Percentiles rank a stretch among this genome's conserved stretches.
These are phyloP conservation scores for Pitangus sulphuratus DNA, from an alignment of 2,797 vertebrate genomes.

Conservation along the genomic window DNA sequence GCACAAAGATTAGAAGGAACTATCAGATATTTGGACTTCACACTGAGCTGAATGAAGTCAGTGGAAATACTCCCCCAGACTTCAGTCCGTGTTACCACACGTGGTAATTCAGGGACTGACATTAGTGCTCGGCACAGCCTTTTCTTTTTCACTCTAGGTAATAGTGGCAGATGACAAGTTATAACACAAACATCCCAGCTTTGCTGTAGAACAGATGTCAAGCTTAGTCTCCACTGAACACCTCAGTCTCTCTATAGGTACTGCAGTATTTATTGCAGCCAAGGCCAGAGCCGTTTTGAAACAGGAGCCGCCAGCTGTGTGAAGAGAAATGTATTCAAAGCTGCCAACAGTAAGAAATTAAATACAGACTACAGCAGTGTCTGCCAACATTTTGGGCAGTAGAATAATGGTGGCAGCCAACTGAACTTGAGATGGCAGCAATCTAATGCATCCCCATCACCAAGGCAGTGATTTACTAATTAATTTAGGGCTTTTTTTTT, in stretches of 20 bases:
- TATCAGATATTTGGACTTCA: not conserved
- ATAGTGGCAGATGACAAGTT: not conserved
- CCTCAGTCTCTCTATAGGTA: not conserved
- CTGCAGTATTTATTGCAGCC: slow-evolving; percentile 11
- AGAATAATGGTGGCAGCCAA: not conserved
- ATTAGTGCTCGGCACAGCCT: not conserved
- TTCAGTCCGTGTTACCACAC: accelerated
- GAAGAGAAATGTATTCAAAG: slow-evolving; percentile 29
- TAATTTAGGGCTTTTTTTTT: not conserved
- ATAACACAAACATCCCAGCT: not conserved
- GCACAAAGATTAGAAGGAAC: not conserved
- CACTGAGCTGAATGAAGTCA: not conserved
- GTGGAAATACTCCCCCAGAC: not conserved
- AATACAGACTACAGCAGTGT: not conserved
- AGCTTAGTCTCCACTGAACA: slow-evolving; percentile 34
- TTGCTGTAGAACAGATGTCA: slow-evolving; percentile 40
- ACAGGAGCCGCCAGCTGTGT: slow-evolving; percentile 9
- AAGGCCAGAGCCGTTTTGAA: slow-evolving; percentile 36
- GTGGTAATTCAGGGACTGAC: not conserved
- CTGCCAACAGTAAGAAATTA: slow-evolving; percentile 38
- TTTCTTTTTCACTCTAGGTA: not conserved
- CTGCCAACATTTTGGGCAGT: not conserved
- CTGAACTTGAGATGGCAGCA: not conserved
- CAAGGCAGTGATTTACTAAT: slow-evolving; percentile 5
- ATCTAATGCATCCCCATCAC: not conserved